phyloP scores from a whole-genome alignment of 2,797 vertebrate genomes.

The Chaunax sp. region DNA sequence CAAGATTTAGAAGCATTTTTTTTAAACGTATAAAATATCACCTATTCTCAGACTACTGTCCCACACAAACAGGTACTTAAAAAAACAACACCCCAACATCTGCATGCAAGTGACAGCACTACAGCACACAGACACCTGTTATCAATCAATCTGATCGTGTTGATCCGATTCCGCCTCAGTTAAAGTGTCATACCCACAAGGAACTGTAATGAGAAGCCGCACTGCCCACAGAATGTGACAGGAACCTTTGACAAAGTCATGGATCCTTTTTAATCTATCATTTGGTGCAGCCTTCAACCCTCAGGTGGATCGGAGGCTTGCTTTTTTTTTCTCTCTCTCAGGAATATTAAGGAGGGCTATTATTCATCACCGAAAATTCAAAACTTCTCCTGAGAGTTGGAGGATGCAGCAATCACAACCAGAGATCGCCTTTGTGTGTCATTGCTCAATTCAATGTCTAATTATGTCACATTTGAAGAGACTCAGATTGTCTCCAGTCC shows the following conservation, averaged over 20 bases:
- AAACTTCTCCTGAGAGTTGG: constrained; percentile 33
- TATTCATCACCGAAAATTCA: constrained; percentile 4
- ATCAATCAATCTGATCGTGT: constrained; percentile 27
- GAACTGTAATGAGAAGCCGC: not conserved
- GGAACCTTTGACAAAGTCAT: constrained; percentile 46
- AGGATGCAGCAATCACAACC: constrained; percentile 13
- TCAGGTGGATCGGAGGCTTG: constrained; percentile 22
- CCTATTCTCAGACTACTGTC: not conserved
- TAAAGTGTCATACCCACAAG: too few relatives aligned
- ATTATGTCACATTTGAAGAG: constrained; percentile 23
- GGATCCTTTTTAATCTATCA: constrained; percentile 32
- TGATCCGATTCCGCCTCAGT: not conserved
- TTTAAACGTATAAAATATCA: not conserved
- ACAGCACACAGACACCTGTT: constrained; percentile 13
- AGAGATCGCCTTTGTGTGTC: not conserved
- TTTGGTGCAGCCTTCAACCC: constrained; percentile 41
- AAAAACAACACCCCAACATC: not conserved
- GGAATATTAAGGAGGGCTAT: constrained; percentile 8
- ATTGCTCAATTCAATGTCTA: not conserved
- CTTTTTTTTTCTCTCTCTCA: not conserved
- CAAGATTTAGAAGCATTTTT: not conserved
- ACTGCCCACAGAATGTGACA: constrained; percentile 34
- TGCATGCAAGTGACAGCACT: constrained; percentile 8
- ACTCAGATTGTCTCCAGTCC: constrained; percentile 3
- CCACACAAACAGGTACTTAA: not conserved